These are phyloP conservation scores for Leptodirus hochenwartii DNA, from an alignment of 2,888 invertebrate species.

Conservation along the genomic window DNA sequence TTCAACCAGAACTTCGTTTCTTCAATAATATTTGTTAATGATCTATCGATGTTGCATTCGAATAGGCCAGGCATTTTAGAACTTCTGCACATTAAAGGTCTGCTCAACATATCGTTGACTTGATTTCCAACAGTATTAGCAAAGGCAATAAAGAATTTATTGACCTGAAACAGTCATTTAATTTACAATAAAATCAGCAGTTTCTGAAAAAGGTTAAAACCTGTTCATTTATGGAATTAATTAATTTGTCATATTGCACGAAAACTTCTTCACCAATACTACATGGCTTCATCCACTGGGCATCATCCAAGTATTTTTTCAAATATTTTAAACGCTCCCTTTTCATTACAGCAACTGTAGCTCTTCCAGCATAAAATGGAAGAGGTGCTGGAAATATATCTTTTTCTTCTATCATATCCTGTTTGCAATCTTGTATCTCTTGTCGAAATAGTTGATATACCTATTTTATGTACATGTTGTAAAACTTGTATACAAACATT, in stretches of 20 bases:
- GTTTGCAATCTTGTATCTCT: conserved; percentile 56
- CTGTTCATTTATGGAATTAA: conserved; percentile 37
- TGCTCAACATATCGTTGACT: conserved; percentile 39
- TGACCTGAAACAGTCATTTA: no score
- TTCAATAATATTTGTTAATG: conserved; percentile 16
- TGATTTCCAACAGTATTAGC: conserved; percentile 35
- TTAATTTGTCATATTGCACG: conserved; percentile 43
- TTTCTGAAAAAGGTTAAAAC: no score
- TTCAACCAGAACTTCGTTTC: conserved; percentile 2
- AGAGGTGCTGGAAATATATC: conserved; percentile 44
- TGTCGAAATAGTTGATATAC: conserved; percentile 58
- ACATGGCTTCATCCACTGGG: conserved; percentile 62
- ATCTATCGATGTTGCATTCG: conserved; percentile 68
- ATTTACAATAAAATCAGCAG: conserved; percentile 36
- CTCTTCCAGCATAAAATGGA: conserved; percentile 56
- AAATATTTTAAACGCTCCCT: conserved; percentile 41
- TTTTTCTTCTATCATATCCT: conserved; percentile 41
- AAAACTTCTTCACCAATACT: conserved; percentile 54
- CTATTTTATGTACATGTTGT: no score
- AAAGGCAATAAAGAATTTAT: no score
- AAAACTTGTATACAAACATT: conserved; percentile 6
- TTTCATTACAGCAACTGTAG: conserved; percentile 46
- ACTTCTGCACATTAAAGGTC: conserved; percentile 55
- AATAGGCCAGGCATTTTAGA: conserved; percentile 41
- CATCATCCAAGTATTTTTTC: conserved; percentile 46